A percentile compares a stretch with the other conserved stretches of the same genome.
Conservation (phyloP, 2,113 vertebrate genomes). For the zebrafish (Danio rerio) region GRCz12tu NC_133200.1:24205001-24205500, state of each 20-base stretch:
- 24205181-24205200: slow-evolving; percentile 2
- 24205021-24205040: slow-evolving; percentile 24
- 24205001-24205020: slow-evolving; percentile 20
- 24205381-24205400: slow-evolving; percentile 56
- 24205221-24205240: slow-evolving; percentile 58
- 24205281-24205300: slow-evolving; percentile 68
- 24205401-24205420: slow-evolving; percentile 54
- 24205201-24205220: slow-evolving; percentile 47
- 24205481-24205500: not conserved
- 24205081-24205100: slow-evolving; percentile 50
- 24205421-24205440: slow-evolving; percentile 31
- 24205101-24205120: slow-evolving; percentile 56
- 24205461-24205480: not conserved
- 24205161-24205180: not conserved
- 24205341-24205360: slow-evolving; percentile 61
- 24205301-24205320: slow-evolving; percentile 68
- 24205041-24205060: slow-evolving; percentile 48
- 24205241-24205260: slow-evolving; percentile 71
- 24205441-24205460: slow-evolving; percentile 7
- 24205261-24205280: slow-evolving; percentile 64
- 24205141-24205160: slow-evolving; percentile 49
- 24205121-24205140: slow-evolving; percentile 45
- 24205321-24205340: slow-evolving; percentile 68
- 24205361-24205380: slow-evolving; percentile 43
- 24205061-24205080: slow-evolving; percentile 52